phyloP scores from a whole-genome alignment of 2,113 vertebrate genomes.

The Ictalurus punctatus region DNA sequence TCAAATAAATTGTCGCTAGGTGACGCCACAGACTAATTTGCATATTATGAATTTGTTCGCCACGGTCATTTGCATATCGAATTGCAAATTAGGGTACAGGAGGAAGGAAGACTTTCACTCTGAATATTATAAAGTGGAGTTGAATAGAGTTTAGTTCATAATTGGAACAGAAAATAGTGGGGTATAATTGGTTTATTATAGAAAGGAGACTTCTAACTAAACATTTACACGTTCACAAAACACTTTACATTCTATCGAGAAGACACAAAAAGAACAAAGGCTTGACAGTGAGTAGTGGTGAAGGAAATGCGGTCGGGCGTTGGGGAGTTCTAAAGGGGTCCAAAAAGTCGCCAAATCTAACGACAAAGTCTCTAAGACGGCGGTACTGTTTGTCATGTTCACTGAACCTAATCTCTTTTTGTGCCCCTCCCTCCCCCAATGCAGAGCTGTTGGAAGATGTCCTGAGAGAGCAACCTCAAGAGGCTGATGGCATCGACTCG shows the following conservation, averaged over 20 bases:
- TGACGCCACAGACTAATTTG: background rate
- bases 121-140: no score
- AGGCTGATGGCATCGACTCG: conserved; percentile 94
- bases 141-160: background rate
- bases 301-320: no score
- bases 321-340: background rate
- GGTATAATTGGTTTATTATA: background rate
- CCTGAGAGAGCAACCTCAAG: conserved; percentile 86
- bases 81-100: background rate
- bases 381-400: background rate
- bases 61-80: background rate
- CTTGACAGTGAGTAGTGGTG: no score
- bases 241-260: no score
- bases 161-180: background rate
- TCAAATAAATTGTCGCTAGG: background rate
- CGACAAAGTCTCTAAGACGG: background rate
- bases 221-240: no score
- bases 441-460: conserved; percentile 84
- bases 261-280: no score
- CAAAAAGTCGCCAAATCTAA: no score
- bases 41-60: background rate
- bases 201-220: background rate
- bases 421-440: background rate
- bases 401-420: background rate
- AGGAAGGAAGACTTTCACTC: background rate